These are phyloP conservation scores for Labeo rohita DNA, from an alignment of 2,113 vertebrate genomes.

Conservation along the genomic window DNA sequence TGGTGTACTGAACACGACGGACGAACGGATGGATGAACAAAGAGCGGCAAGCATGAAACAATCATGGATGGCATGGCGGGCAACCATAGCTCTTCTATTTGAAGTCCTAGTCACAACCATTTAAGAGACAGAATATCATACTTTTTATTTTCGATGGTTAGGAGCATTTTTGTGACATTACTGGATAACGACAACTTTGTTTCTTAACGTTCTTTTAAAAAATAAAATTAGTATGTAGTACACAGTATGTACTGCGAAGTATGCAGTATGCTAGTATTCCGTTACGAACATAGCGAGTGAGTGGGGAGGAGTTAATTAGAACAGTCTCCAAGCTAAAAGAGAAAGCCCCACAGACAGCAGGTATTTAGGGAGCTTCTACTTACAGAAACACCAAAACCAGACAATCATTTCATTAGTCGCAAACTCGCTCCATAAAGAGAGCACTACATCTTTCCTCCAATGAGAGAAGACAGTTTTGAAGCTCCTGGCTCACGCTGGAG, in stretches of 20 bases:
- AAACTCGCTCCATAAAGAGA: constrained; percentile 74
- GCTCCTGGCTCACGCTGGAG: not conserved
- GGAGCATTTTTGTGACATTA: too few relatives aligned
- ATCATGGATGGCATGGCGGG: constrained; percentile 18
- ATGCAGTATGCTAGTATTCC: not conserved
- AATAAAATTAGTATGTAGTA: not conserved
- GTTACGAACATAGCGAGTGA: constrained; percentile 54
- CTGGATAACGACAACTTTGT: too few relatives aligned
- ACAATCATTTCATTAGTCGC: constrained; percentile 80
- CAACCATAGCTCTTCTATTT: constrained; percentile 60
- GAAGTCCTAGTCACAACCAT: constrained; percentile 35
- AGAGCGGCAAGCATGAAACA: constrained; percentile 19
- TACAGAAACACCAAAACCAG: constrained; percentile 73
- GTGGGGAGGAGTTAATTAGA: constrained; percentile 72
- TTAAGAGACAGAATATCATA: not conserved
- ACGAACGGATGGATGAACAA: constrained; percentile 16
- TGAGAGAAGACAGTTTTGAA: constrained; percentile 66
- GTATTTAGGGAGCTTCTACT: constrained; percentile 69
- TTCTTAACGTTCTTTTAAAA: too few relatives aligned
- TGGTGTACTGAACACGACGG: constrained; percentile 79
- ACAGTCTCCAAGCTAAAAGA: constrained; percentile 73
- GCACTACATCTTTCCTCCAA: constrained; percentile 62
- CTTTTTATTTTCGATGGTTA: not conserved
- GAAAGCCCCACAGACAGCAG: constrained; percentile 67
- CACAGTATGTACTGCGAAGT: not conserved